Conservation (phyloP, 1,140 invertebrate species). For the Drosophila leontia region DNA sequence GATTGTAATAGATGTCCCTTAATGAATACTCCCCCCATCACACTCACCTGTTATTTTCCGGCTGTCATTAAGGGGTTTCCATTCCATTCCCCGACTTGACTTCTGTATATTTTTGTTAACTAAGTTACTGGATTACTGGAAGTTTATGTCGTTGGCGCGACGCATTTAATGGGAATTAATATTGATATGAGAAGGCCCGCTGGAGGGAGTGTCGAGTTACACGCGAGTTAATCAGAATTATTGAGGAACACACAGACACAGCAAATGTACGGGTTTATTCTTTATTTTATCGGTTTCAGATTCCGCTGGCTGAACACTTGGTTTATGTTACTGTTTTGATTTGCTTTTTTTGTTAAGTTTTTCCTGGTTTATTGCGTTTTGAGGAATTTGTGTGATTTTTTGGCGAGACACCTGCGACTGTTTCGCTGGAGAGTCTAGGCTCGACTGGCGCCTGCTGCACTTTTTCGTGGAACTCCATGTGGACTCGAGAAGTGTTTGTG, state of each 20-base stretch:
- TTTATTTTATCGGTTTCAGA: conserved; percentile 19
- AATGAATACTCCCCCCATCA: not conserved
- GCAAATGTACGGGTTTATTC: conserved; percentile 18
- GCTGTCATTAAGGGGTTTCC: conserved; percentile 34
- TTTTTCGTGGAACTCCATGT: conserved; percentile 27
- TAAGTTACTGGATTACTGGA: conserved; percentile 12
- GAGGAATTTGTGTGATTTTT: conserved; percentile 6
- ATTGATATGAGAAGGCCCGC: conserved; percentile 57
- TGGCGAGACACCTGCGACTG: conserved; percentile 60
- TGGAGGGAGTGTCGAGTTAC: conserved; percentile 24
- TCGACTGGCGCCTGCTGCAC: conserved; percentile 53
- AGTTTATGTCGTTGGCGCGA: conserved; percentile 36
- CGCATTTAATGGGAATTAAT: conserved; percentile 44
- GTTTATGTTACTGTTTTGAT: conserved; percentile 7
- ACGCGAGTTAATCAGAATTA: conserved; percentile 46
- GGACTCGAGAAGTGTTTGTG: not conserved
- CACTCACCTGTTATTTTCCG: conserved; percentile 61
- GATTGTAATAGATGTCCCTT: conserved; percentile 33
- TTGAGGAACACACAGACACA: conserved; percentile 32
- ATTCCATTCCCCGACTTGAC: conserved; percentile 10
- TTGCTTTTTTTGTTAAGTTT: conserved; percentile 3
- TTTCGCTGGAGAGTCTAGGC: conserved; percentile 49
- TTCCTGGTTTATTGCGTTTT: conserved; percentile 11
- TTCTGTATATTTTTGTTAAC: conserved; percentile 2
- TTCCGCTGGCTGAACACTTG: conserved; percentile 25